Evolutionary conservation across 2,113 vertebrate genomes (phyloP).

Genomic region (Tachysurus vachellii): DNA sequence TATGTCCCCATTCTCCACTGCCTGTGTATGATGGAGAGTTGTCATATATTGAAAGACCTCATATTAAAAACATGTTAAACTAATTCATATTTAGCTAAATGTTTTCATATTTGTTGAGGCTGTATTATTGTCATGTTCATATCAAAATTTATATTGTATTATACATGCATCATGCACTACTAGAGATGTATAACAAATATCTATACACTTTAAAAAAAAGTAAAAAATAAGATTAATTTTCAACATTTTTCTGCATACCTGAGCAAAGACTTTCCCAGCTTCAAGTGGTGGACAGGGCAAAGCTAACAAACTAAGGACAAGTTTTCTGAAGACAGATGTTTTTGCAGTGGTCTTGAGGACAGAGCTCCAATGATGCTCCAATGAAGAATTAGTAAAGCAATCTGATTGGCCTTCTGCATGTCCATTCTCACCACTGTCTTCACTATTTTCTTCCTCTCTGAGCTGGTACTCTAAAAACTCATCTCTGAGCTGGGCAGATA

Average conservation of each 20-base stretch:
- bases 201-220: not conserved
- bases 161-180: not conserved
- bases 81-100: not conserved
- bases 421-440: slow-evolving; percentile 32
- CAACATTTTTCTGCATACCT: slow-evolving; percentile 57
- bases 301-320: slow-evolving; percentile 69
- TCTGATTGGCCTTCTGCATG: not conserved
- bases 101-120: not conserved
- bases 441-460: slow-evolving; percentile 35
- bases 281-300: slow-evolving; percentile 69
- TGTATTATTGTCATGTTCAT: not conserved
- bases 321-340: slow-evolving; percentile 66
- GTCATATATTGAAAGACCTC: not conserved
- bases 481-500: slow-evolving; percentile 56
- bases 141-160: not conserved
- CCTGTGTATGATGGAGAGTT: slow-evolving; percentile 50
- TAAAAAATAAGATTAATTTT: not conserved
- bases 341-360: slow-evolving; percentile 56
- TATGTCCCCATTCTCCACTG: slow-evolving; percentile 52
- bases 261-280: slow-evolving; percentile 60
- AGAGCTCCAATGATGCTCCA: slow-evolving; percentile 66
- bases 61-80: not conserved
- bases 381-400: not conserved
- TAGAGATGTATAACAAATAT: not conserved
- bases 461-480: slow-evolving; percentile 69